Evolutionary conservation across 2,888 invertebrate genomes (phyloP), one percentile per base, ranked within the genome.

Genomic region (Eupithecia insigniata): DNA sequence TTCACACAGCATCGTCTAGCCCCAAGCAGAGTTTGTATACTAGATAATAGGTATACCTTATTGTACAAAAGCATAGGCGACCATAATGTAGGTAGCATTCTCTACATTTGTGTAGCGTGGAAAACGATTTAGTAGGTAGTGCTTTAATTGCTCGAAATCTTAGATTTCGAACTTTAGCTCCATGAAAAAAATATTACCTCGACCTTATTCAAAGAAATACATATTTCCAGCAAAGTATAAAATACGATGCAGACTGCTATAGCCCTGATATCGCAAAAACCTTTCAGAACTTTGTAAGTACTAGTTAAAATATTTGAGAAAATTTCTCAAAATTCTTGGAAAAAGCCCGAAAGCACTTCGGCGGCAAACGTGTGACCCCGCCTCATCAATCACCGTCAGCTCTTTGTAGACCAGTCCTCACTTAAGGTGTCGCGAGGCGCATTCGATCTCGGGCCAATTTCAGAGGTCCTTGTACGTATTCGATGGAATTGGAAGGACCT

Each of bases 321-420:
- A 74, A 76, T 72, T 73, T 66, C 73, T 72, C 62, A 71, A 70
- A 74, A 71, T 67, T n/a, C 69, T 73, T 70, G 65, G 32, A 74
- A 70, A 77, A 75, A 73, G 74, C 74, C 71, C 69, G 73, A 69
- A 65, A 78, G 78, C 79, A 81, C 82, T 78, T 82, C 83, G 80
- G 80, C 81, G 75, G 75, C 82, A 77, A 84, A 80, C 82, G 77
- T 82, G 84, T 84, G 85, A 84, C 84, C 55, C 82, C 78, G 65
- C 69, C 74, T 76, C 83, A 91, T 91, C 89, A 83, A 90, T 90
- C 91, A 90, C 86, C 76, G 90, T 88, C 89, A 73, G 71, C 76
- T 78, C 85, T 87, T 87, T 89, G 86, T 87, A 81, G 86, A 83
- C 87, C 87, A 85, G 87, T 88, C 86, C 84, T 87, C 87, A 86